Evolutionary conservation across 2,888 invertebrate species (phyloP), one percentile per base, ranked within the genome.

Genomic region (Coleophora deauratella): DNA sequence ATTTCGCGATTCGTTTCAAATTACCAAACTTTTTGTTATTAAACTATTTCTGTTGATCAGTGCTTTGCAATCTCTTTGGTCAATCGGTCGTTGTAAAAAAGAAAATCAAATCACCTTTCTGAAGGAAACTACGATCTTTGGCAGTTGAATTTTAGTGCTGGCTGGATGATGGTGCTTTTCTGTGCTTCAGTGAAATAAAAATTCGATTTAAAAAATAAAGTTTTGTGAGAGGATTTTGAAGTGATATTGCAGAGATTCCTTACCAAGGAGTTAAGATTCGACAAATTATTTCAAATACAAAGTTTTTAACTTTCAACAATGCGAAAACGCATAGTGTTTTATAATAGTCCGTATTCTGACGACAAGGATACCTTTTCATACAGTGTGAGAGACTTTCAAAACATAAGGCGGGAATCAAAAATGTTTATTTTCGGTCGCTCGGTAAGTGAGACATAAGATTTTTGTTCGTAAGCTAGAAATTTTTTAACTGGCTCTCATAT

Each of bases 401-500:
- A 50, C 35, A 50, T 78, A 14, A 59, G 81, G 11, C 66, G 77
- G 1, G 71, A 72, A 49, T 76, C 74, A 0, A 80, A 76, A 61
- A 66, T 79, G 55, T 42, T 72, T 9, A 47, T 80, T 37, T 60
- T 80, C 13, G 61, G 62, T 9, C 62, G 60, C 46, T 46, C 71
- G 62, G 80, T 81, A 55, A 78, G 79, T 65, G 27, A 27, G 39
- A 2, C 21, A 38, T 6, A n/a, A 21, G 28, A 35, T 33, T 35
- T 35, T 7, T 33, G 8, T 35, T 35, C 21, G n/a, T 11, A n/a
- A 31, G 11, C 34, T n/a, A n/a, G n/a, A n/a, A n/a, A n/a, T n/a
- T n/a, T n/a, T n/a, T n/a, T n/a, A n/a, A n/a, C n/a, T n/a, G n/a
- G n/a, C n/a, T n/a, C n/a, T n/a, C n/a, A n/a, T n/a, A n/a, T n/a